Percentiles rank a stretch among this genome's conserved stretches.
phyloP scores from a whole-genome alignment of 2,797 vertebrate genomes.

The Psittacula echo region DNA sequence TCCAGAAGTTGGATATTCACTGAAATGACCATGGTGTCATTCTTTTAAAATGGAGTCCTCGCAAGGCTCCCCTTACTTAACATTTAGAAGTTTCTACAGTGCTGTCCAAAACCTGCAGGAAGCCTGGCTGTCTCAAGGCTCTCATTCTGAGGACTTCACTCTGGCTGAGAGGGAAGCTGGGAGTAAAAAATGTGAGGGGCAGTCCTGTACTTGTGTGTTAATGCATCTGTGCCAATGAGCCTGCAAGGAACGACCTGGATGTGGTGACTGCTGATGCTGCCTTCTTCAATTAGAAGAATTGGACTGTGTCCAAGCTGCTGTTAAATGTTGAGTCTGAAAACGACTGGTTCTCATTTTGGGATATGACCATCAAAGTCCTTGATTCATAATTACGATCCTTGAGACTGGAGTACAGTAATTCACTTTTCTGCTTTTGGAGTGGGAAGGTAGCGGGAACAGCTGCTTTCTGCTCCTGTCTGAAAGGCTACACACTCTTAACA shows the following conservation, averaged over 20 bases:
- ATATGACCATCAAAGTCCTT: conserved; percentile 42
- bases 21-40: neutral
- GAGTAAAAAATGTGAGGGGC: neutral
- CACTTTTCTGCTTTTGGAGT: conserved; percentile 20
- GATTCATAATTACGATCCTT: conserved; percentile 27
- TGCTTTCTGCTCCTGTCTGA: conserved; percentile 12
- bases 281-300: neutral
- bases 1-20: neutral
- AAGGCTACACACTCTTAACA: neutral
- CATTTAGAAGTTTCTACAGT: neutral
- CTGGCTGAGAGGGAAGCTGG: neutral
- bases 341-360: conserved; percentile 45
- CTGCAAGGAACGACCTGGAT: neutral
- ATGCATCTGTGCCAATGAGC: neutral
- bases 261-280: conserved; percentile 14
- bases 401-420: conserved; percentile 40
- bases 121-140: neutral
- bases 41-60: neutral
- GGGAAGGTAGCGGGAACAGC: conserved; percentile 26
- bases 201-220: neutral
- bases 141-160: neutral
- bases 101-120: neutral
- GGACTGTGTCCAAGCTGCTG: conserved; percentile 32
- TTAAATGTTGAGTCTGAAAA: conserved; percentile 51
- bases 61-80: neutral